phyloP scores from a whole-genome alignment of 2,797 vertebrate species.

The Aselliscus stoliczkanus region DNA sequence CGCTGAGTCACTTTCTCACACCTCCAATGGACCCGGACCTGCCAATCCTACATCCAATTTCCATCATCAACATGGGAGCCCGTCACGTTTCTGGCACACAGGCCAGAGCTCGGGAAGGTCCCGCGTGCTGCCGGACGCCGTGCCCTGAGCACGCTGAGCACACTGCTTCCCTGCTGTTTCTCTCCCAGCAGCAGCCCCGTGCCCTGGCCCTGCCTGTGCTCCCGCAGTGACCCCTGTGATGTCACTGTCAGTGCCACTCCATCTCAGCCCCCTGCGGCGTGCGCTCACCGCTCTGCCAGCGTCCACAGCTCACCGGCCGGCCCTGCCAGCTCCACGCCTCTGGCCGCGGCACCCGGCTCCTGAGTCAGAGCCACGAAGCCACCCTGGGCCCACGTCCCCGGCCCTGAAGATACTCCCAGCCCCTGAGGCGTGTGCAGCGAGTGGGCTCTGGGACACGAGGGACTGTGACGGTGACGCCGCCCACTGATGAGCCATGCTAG shows the following conservation, averaged over 20 bases:
- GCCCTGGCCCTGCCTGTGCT: neutral
- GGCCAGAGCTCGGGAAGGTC: neutral
- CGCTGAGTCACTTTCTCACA: neutral
- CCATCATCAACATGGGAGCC: neutral
- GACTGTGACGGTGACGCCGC: no score
- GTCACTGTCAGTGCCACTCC: neutral
- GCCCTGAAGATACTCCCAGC: no score
- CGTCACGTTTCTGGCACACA: neutral
- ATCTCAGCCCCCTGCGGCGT: neutral
- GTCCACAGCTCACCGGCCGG: neutral
- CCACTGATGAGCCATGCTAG: no score
- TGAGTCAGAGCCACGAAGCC: neutral
- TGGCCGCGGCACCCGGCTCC: no score
- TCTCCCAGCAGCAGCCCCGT: neutral
- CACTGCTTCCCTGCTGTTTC: no score
- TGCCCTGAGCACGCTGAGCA: neutral
- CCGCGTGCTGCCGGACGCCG: neutral
- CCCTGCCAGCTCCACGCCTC: neutral
- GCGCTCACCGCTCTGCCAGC: neutral
- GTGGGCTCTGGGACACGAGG: no score
- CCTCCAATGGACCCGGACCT: neutral
- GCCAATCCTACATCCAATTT: neutral
- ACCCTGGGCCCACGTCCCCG: neutral
- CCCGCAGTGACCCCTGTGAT: neutral
- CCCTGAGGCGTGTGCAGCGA: no score